Conservation (phyloP, 1,140 invertebrate species). For the Plodia interpunctella region DNA sequence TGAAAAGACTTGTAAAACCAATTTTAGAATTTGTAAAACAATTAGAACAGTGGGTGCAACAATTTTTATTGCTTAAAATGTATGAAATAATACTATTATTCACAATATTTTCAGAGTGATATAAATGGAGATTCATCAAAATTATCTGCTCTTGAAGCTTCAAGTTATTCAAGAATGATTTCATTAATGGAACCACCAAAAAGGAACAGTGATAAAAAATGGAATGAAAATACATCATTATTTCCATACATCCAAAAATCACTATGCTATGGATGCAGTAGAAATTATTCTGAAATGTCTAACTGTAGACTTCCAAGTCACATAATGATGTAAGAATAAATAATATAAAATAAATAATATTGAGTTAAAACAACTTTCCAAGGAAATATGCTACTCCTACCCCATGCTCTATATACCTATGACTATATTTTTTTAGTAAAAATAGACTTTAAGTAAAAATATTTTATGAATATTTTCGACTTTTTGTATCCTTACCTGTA, state of each 20-base stretch:
- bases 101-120: conserved; percentile 50
- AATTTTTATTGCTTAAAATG: no score
- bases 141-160: conserved; percentile 61
- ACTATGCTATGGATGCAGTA: conserved; percentile 63
- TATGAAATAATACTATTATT: conserved; percentile 1
- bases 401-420: no score
- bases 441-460: no score
- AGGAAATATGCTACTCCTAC: no score
- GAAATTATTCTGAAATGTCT: conserved; percentile 46
- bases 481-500: no score
- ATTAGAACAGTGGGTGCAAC: no score
- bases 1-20: no score
- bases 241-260: conserved; percentile 45
- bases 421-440: no score
- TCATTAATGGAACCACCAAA: conserved; percentile 31
- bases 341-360: conserved; percentile 10
- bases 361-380: no score
- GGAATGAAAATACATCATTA: conserved; percentile 24
- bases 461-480: no score
- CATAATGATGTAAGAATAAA: conserved; percentile 23
- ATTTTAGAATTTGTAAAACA: no score
- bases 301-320: conserved; percentile 22
- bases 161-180: conserved; percentile 57
- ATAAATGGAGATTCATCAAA: conserved; percentile 35
- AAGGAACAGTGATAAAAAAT: conserved; percentile 13